phyloP scores from a whole-genome alignment of 2,797 vertebrate genomes.

The Setipinna tenuifilis region DNA sequence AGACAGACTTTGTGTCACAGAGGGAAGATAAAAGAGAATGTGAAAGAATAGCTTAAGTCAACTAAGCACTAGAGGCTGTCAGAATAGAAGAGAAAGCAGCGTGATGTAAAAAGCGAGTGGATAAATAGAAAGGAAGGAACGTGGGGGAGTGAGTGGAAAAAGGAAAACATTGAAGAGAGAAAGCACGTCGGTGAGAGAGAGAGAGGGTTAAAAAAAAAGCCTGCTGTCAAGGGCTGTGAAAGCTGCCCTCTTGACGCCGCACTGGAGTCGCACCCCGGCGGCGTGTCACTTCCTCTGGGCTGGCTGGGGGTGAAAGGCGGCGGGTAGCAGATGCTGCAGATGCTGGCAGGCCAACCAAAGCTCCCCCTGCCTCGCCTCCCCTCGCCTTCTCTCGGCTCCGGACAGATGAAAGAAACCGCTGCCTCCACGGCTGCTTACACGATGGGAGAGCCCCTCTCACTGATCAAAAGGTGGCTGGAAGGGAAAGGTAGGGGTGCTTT shows the following conservation, averaged over 20 bases:
- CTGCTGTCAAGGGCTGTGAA: slow-evolving; percentile 26
- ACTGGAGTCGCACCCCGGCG: background rate
- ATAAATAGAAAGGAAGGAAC: background rate
- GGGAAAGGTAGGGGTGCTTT: slow-evolving; percentile 35
- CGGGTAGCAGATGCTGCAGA: slow-evolving; percentile 43
- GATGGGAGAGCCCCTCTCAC: slow-evolving; percentile 61
- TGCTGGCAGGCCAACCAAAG: slow-evolving; percentile 32
- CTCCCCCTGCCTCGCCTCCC: no score
- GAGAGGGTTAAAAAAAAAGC: background rate
- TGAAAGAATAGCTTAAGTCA: background rate
- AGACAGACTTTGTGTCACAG: background rate
- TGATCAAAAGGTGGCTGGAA: slow-evolving; percentile 77
- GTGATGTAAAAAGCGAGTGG: background rate
- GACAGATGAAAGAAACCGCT: slow-evolving; percentile 73
- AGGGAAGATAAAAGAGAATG: background rate
- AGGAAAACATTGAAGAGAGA: background rate
- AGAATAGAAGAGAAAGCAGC: background rate
- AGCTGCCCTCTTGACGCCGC: background rate
- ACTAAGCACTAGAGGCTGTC: background rate
- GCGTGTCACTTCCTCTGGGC: slow-evolving; percentile 6
- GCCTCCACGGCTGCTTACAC: slow-evolving; percentile 10
- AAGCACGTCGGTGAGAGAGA: no score
- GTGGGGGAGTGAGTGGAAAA: background rate
- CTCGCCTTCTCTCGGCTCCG: no score
- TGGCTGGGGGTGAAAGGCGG: no score